Percentiles rank a stretch among this genome's conserved stretches.
Conservation (phyloP, 2,888 invertebrate species). For the Slavum lentiscoides region DNA sequence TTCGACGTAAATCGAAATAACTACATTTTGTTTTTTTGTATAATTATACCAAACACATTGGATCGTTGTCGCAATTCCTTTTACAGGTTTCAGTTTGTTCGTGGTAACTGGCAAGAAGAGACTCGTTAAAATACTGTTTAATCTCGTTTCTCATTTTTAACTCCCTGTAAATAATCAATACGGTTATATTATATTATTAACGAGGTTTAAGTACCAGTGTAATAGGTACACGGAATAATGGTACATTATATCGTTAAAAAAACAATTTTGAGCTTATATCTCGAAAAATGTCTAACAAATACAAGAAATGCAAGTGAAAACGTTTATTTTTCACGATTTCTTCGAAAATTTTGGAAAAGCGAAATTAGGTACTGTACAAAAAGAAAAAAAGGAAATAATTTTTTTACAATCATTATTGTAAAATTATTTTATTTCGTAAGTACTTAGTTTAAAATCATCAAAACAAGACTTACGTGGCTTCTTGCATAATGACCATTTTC, state of each 20-base stretch:
- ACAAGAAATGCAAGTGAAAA: too few relatives aligned
- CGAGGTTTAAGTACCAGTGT: background rate
- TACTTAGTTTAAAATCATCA: background rate
- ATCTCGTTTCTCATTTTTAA: constrained; percentile 25
- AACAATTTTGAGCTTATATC: too few relatives aligned
- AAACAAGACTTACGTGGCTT: constrained; percentile 53
- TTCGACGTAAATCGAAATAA: background rate
- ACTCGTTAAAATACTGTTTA: constrained; percentile 43
- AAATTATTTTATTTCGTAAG: background rate
- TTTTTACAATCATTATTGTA: too few relatives aligned
- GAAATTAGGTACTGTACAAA: too few relatives aligned
- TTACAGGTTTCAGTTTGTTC: constrained; percentile 21
- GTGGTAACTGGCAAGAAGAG: constrained; percentile 19
- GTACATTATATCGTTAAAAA: too few relatives aligned
- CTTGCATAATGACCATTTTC: constrained; percentile 54
- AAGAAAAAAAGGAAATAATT: too few relatives aligned
- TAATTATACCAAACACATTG: constrained; percentile 43
- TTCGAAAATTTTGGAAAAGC: too few relatives aligned
- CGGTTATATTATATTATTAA: background rate
- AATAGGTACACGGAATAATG: background rate
- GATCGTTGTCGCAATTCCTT: constrained; percentile 21
- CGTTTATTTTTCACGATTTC: too few relatives aligned
- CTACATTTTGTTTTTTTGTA: background rate
- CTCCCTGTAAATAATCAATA: constrained; percentile 7
- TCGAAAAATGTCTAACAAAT: too few relatives aligned